Base-by-base conservation (phyloP, 2,797 vertebrate genomes). In the Helostoma temminkii region DNA sequence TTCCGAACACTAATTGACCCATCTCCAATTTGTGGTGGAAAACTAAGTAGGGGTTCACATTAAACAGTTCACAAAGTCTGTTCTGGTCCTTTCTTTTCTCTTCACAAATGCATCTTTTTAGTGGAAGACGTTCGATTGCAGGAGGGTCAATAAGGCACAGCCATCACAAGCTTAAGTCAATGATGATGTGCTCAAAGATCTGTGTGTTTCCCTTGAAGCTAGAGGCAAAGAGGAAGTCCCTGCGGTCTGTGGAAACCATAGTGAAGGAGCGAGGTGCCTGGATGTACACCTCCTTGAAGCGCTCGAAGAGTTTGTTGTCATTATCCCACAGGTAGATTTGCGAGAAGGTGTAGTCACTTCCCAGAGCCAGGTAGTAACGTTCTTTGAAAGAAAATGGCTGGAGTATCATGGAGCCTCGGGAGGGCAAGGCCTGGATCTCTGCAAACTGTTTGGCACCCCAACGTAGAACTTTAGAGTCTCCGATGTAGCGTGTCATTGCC, bases 131-230 rank as follows among this genome's bases (percentile, higher is more conserved):
- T 80, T 81, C 47, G 83, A 87, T 82, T 78, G 62, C 64, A 87
- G 77, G 59, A 59, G 59, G 72, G 62, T 57, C 67, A 46, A 55
- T 66, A 80, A 85, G 72, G 81, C 82, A 83, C 74, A 71, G 78
- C 82, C 83, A 81, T 94, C 85, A 93, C 88, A 95, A 95, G 90
- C 97, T 99, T 87, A 99, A 91, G 92, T 99, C 98, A 42, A 99
- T 95, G 75, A 94, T 89, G 55, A 97, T 91, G 71, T 99, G 98
- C 88, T 99, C 97, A 85, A 96, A 97, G 90, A 99, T 98, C 91
- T 97, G 96, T 28, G 97, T 99, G 88, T 94, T 97, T 66, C 97
- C 98, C 92, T 99, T 99, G 91, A 99, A 99, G 92, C 98, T 98
- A 18, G 98, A 99, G 6, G 96, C 95, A 56, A 99, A 99, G 78